phyloP scores from a whole-genome alignment of 92 coral and sea anemone genomes.

The Bergia sp. region DNA sequence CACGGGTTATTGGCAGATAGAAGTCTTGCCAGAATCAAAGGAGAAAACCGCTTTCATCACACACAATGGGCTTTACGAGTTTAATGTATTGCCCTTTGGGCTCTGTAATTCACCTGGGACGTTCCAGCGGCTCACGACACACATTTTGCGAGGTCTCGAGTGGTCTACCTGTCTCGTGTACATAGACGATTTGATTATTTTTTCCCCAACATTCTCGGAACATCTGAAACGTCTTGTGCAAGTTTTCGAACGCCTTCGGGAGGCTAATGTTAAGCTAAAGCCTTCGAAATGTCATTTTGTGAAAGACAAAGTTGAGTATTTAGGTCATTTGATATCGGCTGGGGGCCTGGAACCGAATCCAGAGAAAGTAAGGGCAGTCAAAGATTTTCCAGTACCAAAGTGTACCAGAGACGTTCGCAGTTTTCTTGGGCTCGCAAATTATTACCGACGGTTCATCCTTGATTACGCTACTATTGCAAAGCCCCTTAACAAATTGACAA shows the following conservation, averaged over 20 bases:
- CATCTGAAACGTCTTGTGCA: constrained; percentile 45
- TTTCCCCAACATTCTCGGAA: constrained; percentile 52
- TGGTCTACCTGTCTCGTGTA: constrained; percentile 54
- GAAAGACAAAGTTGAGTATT: constrained; percentile 11
- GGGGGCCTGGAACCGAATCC: constrained; percentile 38
- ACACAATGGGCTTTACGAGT: constrained; percentile 63
- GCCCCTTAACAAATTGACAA: constrained; percentile 38
- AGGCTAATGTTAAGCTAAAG: constrained; percentile 57
- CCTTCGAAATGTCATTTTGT: constrained; percentile 60
- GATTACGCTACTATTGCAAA: constrained; percentile 36
- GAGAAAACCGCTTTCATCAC: constrained; percentile 66
- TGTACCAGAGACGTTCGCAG: constrained; percentile 27
- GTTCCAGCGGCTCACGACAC: constrained; percentile 60
- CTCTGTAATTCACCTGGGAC: constrained; percentile 66
- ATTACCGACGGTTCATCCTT: constrained; percentile 41
- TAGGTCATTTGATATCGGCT: constrained; percentile 25
- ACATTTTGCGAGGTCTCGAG: constrained; percentile 58
- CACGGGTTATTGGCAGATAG: constrained; percentile 65
- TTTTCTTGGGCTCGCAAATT: constrained; percentile 37
- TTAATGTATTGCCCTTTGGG: constrained; percentile 61
- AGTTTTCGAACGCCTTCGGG: constrained; percentile 50
- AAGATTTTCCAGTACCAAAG: constrained; percentile 44
- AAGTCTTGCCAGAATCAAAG: constrained; percentile 49
- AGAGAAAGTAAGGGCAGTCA: constrained; percentile 35
- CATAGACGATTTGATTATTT: constrained; percentile 38